phyloP scores from a whole-genome alignment of 2,888 invertebrate genomes.

The Leucophora obtusa region DNA sequence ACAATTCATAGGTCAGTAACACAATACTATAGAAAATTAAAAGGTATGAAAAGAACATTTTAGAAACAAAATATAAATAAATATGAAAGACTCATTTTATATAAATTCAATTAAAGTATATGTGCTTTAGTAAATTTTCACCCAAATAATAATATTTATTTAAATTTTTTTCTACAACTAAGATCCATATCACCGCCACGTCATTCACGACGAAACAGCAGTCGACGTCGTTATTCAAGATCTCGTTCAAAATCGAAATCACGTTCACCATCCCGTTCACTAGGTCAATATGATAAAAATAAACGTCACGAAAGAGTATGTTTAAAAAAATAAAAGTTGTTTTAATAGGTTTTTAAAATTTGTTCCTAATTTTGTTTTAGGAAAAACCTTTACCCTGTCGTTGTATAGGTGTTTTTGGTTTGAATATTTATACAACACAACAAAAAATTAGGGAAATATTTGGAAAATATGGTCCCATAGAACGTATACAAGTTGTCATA shows the following conservation, averaged over 20 bases:
- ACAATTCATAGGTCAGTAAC: neutral
- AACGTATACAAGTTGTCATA: conserved; percentile 95
- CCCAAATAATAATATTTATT: neutral
- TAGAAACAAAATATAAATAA: neutral
- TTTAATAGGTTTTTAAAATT: neutral
- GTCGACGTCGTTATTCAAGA: conserved; percentile 36
- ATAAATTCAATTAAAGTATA: neutral
- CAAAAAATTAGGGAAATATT: conserved; percentile 95
- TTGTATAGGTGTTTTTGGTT: conserved; percentile 96
- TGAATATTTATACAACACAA: conserved; percentile 95
- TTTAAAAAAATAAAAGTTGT: neutral
- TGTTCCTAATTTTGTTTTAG: conserved; percentile 62
- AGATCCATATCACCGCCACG: conserved; percentile 65
- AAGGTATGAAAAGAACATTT: neutral
- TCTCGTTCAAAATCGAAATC: conserved; percentile 45
- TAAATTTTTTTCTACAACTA: neutral
- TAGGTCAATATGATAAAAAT: conserved; percentile 58
- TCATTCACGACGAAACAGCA: conserved; percentile 51
- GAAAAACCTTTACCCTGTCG: conserved; percentile 87
- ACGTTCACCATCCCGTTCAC: conserved; percentile 61
- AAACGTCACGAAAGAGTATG: conserved; percentile 63
- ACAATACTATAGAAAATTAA: neutral
- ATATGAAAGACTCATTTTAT: conserved; percentile 17
- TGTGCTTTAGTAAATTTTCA: neutral
- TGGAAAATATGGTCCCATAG: conserved; percentile 93